These are phyloP conservation scores for Bactericera cockerelli DNA, from an alignment of 1,140 invertebrate species.

Conservation along the genomic window DNA sequence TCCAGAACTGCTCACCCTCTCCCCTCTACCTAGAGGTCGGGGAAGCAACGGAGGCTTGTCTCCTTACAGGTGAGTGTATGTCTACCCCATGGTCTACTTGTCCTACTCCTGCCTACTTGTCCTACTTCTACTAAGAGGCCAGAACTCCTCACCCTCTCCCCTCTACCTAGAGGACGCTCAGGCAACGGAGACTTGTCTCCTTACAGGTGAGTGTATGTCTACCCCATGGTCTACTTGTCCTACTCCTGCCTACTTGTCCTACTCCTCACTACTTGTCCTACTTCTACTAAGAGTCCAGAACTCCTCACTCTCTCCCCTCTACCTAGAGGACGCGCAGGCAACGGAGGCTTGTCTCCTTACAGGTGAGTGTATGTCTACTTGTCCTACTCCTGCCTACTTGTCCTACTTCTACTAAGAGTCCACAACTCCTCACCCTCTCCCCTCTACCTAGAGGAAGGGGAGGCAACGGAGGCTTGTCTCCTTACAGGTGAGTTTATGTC, in stretches of 20 bases:
- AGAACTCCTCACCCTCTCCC: slow-evolving; percentile 51
- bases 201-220: slow-evolving; percentile 30
- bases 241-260: too few species aligned
- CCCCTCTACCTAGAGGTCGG: slow-evolving; percentile 58
- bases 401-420: too few species aligned
- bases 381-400: too few species aligned
- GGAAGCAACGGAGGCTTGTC: slow-evolving; percentile 41
- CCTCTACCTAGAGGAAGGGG: slow-evolving; percentile 51
- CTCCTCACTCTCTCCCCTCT: slow-evolving; percentile 58
- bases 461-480: slow-evolving; percentile 39
- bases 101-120: too few species aligned
- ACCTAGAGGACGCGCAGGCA: slow-evolving; percentile 42
- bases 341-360: slow-evolving; percentile 42
- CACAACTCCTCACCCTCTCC: slow-evolving; percentile 47
- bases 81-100: too few species aligned
- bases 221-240: too few species aligned
- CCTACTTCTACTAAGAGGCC: too few species aligned
- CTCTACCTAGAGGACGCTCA: slow-evolving; percentile 46
- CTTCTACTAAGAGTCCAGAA: too few species aligned
- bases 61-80: too few species aligned
- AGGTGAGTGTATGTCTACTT: too few species aligned
- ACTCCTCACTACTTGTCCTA: too few species aligned
- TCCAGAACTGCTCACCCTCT: slow-evolving; percentile 45
- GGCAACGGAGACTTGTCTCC: slow-evolving; percentile 42
- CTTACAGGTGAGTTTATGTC: slow-evolving; percentile 34